phyloP scores from a whole-genome alignment of 2,113 vertebrate genomes.

The Paratilapia polleni region DNA sequence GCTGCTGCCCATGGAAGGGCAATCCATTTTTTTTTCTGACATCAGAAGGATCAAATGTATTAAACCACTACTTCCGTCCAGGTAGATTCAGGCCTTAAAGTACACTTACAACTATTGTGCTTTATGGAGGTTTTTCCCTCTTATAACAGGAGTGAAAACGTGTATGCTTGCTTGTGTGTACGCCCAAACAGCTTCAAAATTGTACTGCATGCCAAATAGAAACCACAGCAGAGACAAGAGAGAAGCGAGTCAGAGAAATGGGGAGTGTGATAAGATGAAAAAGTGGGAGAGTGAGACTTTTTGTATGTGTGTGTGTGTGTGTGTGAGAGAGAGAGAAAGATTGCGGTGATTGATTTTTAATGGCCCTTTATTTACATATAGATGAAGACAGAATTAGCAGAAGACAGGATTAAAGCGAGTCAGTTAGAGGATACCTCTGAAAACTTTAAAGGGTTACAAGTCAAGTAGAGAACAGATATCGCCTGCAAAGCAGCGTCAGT shows the following conservation, averaged over 20 bases:
- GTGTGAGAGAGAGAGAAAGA: background rate
- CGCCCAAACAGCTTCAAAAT: background rate
- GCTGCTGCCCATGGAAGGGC: slow-evolving; percentile 37
- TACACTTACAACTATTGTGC: background rate
- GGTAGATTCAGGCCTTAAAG: slow-evolving; percentile 2
- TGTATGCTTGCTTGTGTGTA: background rate
- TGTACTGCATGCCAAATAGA: background rate
- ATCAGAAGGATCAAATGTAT: slow-evolving; percentile 49
- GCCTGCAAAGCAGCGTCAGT: background rate
- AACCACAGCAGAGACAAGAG: background rate
- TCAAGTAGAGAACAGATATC: background rate
- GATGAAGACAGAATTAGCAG: background rate
- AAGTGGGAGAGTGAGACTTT: background rate
- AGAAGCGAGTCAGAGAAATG: background rate
- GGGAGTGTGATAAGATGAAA: background rate
- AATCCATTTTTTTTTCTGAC: slow-evolving; percentile 53
- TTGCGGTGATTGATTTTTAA: slow-evolving; percentile 14
- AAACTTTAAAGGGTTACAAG: background rate
- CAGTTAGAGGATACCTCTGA: background rate
- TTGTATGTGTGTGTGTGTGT: background rate
- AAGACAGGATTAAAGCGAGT: background rate
- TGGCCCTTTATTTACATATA: slow-evolving; percentile 18
- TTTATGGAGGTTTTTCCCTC: background rate
- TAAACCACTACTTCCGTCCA: slow-evolving; percentile 12
- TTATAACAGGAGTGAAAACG: background rate